A percentile compares a stretch with the other conserved stretches of the same genome.
Evolutionary conservation across 2,888 invertebrate species (phyloP).

Genomic region (Hermaeophaga mercurialis): DNA sequence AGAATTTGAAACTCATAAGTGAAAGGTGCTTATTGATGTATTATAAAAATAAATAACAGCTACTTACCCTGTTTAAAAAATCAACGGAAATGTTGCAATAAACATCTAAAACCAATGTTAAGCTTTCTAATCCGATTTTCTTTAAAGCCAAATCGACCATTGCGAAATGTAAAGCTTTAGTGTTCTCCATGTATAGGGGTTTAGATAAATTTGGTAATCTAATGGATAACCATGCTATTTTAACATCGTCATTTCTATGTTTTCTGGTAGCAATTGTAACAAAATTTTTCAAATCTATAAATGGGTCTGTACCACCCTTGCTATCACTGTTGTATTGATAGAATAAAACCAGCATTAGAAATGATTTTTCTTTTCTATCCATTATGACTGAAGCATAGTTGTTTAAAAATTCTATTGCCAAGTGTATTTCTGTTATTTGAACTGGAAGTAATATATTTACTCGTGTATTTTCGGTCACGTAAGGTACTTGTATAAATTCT

Average conservation of each 20-base stretch:
- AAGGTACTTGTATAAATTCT: slow-evolving; percentile 89
- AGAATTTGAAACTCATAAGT: too few relatives aligned
- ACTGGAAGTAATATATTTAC: slow-evolving; percentile 78
- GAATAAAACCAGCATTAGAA: slow-evolving; percentile 75
- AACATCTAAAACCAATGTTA: slow-evolving; percentile 71
- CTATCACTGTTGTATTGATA: slow-evolving; percentile 68
- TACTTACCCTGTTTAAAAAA: slow-evolving; percentile 81
- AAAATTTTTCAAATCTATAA: slow-evolving; percentile 64
- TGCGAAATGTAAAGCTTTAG: slow-evolving; percentile 60
- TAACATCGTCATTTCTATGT: slow-evolving; percentile 70
- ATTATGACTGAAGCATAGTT: slow-evolving; percentile 68
- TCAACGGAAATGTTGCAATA: slow-evolving; percentile 76
- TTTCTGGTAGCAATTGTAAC: slow-evolving; percentile 68
- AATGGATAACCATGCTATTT: slow-evolving; percentile 72
- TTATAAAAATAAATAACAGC: too few relatives aligned
- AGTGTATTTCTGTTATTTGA: slow-evolving; percentile 61
- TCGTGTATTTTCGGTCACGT: slow-evolving; percentile 91
- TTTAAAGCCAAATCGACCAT: slow-evolving; percentile 71
- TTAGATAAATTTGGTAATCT: slow-evolving; percentile 59
- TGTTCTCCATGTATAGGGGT: slow-evolving; percentile 46
- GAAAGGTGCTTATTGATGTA: too few relatives aligned
- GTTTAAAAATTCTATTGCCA: slow-evolving; percentile 70
- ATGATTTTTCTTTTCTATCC: slow-evolving; percentile 78
- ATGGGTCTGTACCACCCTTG: slow-evolving; percentile 61
- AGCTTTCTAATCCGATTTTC: slow-evolving; percentile 73